Evolutionary conservation across 2,113 vertebrate species (phyloP).

Genomic region (Neolamprologus caudopunctatus): DNA sequence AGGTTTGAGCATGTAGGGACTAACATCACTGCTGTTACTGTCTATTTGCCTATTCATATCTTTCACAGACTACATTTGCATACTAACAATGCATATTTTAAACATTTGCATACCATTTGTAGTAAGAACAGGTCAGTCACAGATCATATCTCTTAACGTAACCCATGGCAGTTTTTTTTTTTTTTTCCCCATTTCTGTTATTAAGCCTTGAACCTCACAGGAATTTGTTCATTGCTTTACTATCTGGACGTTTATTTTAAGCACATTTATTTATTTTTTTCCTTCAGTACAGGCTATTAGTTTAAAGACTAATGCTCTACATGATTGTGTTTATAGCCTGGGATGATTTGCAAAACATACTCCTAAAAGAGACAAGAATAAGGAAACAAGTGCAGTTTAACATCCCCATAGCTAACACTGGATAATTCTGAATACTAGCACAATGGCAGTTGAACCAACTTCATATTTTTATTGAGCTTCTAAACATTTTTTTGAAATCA

Average conservation of each 20-base stretch:
- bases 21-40: not conserved
- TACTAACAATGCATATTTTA: slow-evolving; percentile 33
- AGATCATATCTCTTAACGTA: not conserved
- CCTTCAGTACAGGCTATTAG: not conserved
- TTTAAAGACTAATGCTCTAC: not conserved
- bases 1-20: slow-evolving; percentile 1
- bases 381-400: not conserved
- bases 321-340: not conserved
- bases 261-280: not conserved
- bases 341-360: not conserved
- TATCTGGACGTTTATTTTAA: not conserved
- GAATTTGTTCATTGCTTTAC: not conserved
- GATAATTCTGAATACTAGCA: not conserved
- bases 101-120: slow-evolving; percentile 34
- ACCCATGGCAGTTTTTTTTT: not conserved
- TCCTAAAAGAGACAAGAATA: not conserved
- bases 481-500: not conserved
- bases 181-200: not conserved
- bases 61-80: slow-evolving; percentile 36
- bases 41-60: slow-evolving; percentile 30
- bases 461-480: not conserved
- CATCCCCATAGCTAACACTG: not conserved
- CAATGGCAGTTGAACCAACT: not conserved
- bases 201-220: not conserved
- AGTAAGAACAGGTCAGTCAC: slow-evolving; percentile 4